Evolutionary conservation across 2,113 vertebrate species (phyloP).

Genomic region (Bettongia penicillata): DNA sequence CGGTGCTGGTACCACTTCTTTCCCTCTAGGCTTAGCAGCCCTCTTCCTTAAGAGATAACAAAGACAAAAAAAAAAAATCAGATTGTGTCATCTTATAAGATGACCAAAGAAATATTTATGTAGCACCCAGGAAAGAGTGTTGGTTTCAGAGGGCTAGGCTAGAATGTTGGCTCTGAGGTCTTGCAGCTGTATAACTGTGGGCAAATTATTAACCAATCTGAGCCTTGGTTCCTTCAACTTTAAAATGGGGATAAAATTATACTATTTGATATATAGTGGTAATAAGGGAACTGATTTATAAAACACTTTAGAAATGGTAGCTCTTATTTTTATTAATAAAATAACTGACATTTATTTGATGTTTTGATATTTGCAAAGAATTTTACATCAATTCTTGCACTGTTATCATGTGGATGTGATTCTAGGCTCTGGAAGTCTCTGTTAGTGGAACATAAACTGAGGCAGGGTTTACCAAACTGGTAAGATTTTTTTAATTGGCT

Average conservation of each 20-base stretch:
- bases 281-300: not conserved
- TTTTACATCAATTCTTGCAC: not conserved
- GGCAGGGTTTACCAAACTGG: not conserved
- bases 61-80: not conserved
- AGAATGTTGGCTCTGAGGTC: not conserved
- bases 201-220: not conserved
- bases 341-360: not conserved
- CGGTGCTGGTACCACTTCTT: conserved; percentile 91
- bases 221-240: not conserved
- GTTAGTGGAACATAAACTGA: not conserved
- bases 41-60: conserved; percentile 84
- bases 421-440: not conserved
- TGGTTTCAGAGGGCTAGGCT: not conserved
- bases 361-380: not conserved
- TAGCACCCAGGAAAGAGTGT: not conserved
- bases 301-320: not conserved
- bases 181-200: not conserved
- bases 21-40: conserved; percentile 87
- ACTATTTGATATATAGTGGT: not conserved
- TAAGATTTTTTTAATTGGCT: not conserved
- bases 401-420: not conserved
- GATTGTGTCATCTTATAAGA: not conserved
- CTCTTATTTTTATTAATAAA: not conserved
- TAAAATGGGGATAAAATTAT: not conserved
- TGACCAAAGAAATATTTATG: not conserved